Conservation (phyloP, 2,113 vertebrate genomes). For the Petrocephalus zakoni region DNA sequence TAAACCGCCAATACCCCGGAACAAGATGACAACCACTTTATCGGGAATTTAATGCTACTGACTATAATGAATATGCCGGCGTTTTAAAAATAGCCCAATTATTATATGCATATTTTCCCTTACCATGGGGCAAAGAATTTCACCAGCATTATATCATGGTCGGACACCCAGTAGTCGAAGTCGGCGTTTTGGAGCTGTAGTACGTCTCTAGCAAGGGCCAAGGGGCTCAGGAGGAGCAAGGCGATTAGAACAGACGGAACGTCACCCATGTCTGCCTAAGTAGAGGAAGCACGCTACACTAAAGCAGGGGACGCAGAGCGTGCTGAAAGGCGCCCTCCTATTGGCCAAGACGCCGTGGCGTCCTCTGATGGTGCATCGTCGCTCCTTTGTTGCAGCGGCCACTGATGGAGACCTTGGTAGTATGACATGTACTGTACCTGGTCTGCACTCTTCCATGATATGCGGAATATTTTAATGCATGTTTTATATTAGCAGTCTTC, state of each 20-base stretch:
- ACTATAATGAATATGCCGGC: neutral
- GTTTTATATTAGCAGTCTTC: neutral
- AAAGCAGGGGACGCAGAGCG: neutral
- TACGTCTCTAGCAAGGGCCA: constrained; percentile 17
- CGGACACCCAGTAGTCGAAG: constrained; percentile 12
- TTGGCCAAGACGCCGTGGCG: neutral
- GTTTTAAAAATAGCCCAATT: neutral
- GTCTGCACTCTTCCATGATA: neutral
- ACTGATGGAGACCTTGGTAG: neutral
- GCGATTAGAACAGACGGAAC: neutral
- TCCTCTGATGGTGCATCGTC: neutral
- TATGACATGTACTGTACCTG: neutral
- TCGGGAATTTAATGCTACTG: neutral
- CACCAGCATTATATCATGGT: constrained; percentile 27
- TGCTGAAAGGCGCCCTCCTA: constrained; percentile 1
- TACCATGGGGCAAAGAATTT: constrained; percentile 36
- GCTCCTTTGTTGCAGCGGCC: neutral
- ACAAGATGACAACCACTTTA: neutral
- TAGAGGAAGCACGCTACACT: neutral
- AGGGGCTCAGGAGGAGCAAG: neutral
- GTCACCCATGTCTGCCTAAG: neutral
- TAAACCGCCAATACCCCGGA: neutral
- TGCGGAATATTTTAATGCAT: neutral
- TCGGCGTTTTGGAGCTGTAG: constrained; percentile 26
- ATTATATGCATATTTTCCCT: neutral